phyloP scores from a whole-genome alignment of 1,140 invertebrate genomes.

The Dendrolimus punctatus region DNA sequence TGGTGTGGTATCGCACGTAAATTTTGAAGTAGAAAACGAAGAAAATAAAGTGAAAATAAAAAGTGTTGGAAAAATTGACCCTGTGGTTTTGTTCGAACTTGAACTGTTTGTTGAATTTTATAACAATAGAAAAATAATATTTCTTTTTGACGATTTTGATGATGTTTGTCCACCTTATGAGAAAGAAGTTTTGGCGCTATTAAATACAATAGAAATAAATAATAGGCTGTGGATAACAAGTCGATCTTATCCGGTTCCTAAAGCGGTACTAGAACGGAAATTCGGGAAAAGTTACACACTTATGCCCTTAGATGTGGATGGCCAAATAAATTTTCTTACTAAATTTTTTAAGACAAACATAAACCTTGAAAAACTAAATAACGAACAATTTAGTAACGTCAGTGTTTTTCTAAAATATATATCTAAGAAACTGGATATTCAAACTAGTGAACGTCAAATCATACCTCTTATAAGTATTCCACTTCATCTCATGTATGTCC shows the following conservation, averaged over 20 bases:
- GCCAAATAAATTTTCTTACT: slow-evolving; percentile 9
- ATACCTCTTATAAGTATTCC: slow-evolving; percentile 12
- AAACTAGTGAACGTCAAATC: slow-evolving; percentile 4
- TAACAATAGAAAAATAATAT: slow-evolving; percentile 12
- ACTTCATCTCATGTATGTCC: slow-evolving; percentile 12
- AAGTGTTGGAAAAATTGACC: not conserved
- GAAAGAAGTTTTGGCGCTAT: slow-evolving; percentile 10
- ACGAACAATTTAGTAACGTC: slow-evolving; percentile 14
- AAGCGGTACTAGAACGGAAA: slow-evolving; percentile 4
- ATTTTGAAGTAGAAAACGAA: slow-evolving; percentile 1
- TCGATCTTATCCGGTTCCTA: slow-evolving; percentile 1
- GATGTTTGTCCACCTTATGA: slow-evolving; percentile 11
- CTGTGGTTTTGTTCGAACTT: slow-evolving; percentile 10
- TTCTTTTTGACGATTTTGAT: slow-evolving; percentile 19
- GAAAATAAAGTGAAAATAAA: slow-evolving; percentile 1
- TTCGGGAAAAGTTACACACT: slow-evolving; percentile 10
- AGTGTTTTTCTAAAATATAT: slow-evolving; percentile 11
- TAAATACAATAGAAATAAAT: slow-evolving; percentile 5
- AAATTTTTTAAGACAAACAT: slow-evolving; percentile 17
- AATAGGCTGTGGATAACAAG: slow-evolving; percentile 14
- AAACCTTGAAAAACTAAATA: slow-evolving; percentile 15
- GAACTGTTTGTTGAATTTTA: slow-evolving; percentile 14
- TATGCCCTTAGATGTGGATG: slow-evolving; percentile 2
- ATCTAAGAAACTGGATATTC: not conserved
- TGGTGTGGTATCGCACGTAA: not conserved